Percentiles rank a stretch among this genome's conserved stretches.
phyloP scores from a whole-genome alignment of 2,113 vertebrate species.

The Poecile atricapillus region DNA sequence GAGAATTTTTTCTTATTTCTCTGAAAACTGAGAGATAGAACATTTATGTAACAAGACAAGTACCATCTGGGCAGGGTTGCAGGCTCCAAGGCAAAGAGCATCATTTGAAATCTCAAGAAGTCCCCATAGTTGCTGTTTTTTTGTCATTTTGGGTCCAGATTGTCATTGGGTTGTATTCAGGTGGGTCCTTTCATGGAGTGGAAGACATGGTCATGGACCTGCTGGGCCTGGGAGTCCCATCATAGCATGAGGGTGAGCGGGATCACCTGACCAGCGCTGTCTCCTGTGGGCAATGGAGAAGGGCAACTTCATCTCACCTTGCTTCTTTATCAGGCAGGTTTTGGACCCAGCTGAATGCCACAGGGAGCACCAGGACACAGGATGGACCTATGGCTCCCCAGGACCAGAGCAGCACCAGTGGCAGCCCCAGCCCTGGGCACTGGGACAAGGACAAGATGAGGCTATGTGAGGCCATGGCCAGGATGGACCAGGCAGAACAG shows the following conservation, averaged over 20 bases:
- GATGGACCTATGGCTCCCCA: neutral
- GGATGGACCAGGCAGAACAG: neutral
- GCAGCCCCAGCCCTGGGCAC: neutral
- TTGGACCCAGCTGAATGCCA: neutral
- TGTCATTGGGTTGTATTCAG: neutral
- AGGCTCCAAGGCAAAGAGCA: neutral
- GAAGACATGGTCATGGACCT: neutral
- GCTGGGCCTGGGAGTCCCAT: neutral
- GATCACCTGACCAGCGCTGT: neutral
- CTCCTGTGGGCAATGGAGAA: neutral
- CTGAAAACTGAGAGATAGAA: neutral
- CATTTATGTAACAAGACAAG: neutral
- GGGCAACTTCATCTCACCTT: neutral
- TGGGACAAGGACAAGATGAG: neutral
- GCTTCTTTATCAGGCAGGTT: neutral
- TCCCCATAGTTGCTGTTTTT: neutral
- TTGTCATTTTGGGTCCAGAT: neutral
- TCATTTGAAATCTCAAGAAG: neutral
- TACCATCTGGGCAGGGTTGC: neutral
- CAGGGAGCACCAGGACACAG: neutral
- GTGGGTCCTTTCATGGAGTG: neutral
- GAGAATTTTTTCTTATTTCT: neutral
- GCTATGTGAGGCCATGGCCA: fast-evolving
- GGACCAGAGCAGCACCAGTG: fast-evolving
- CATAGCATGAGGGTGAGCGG: neutral